Evolutionary conservation across 2,888 invertebrate genomes (phyloP).

Genomic region (Volucella inflata): DNA sequence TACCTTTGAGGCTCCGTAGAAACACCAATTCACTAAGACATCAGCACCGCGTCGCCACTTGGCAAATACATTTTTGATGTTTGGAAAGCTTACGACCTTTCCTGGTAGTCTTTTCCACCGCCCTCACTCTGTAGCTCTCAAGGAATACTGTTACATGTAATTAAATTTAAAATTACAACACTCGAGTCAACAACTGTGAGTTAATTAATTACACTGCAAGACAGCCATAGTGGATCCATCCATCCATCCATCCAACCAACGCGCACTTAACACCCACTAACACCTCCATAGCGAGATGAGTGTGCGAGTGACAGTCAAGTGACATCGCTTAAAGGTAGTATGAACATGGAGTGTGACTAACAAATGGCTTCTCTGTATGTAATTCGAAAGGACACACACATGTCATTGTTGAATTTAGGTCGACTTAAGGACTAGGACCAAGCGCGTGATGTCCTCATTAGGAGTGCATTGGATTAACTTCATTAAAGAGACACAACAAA

Average conservation of each 20-base stretch:
- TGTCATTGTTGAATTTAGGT: slow-evolving; percentile 48
- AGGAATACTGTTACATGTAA: slow-evolving; percentile 51
- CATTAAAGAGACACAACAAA: slow-evolving; percentile 49
- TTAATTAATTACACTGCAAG: slow-evolving; percentile 65
- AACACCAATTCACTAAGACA: background rate
- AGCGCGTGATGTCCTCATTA: slow-evolving; percentile 58
- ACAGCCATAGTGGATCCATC: no score
- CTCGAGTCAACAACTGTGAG: slow-evolving; percentile 69
- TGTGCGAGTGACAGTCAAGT: slow-evolving; percentile 22
- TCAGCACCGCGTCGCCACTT: slow-evolving; percentile 3
- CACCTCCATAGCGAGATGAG: slow-evolving; percentile 22
- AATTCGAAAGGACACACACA: slow-evolving; percentile 7
- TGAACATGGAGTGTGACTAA: slow-evolving; percentile 1
- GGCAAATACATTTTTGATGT: slow-evolving; percentile 34
- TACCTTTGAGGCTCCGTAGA: no score
- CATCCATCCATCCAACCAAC: no score
- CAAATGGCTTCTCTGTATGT: slow-evolving; percentile 32
- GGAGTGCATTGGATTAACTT: slow-evolving; percentile 62
- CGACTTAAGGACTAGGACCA: slow-evolving; percentile 19
- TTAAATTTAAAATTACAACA: slow-evolving; percentile 73
- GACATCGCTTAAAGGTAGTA: slow-evolving; percentile 5
- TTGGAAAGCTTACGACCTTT: slow-evolving; percentile 28
- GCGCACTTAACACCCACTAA: background rate
- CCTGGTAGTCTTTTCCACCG: background rate
- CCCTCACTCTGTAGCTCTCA: background rate